Evolutionary conservation across 2,888 invertebrate genomes (phyloP).

Genomic region (Xylota segnis): DNA sequence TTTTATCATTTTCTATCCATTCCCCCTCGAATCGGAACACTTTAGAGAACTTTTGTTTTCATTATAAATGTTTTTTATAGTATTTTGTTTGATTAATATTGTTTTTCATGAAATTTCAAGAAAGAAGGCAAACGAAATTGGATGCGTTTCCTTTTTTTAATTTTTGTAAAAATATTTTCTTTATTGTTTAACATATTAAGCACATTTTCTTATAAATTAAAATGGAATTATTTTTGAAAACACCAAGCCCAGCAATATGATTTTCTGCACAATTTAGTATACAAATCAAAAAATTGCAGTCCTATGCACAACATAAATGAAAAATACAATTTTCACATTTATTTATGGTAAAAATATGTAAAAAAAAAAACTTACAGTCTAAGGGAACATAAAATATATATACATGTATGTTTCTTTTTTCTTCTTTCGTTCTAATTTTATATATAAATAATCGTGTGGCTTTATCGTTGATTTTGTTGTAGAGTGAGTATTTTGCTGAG

Average conservation of each 20-base stretch:
- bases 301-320: constrained; percentile 49
- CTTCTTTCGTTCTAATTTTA: constrained; percentile 76
- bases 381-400: constrained; percentile 76
- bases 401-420: constrained; percentile 75
- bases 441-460: constrained; percentile 80
- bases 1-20: constrained; percentile 8
- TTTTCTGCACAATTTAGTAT: constrained; percentile 43
- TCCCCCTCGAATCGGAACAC: constrained; percentile 44
- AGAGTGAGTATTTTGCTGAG: constrained; percentile 78
- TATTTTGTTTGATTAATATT: constrained; percentile 22
- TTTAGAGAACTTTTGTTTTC: constrained; percentile 1
- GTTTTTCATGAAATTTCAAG: constrained; percentile 24
- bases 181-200: no score
- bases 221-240: constrained; percentile 23
- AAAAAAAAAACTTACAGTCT: constrained; percentile 59
- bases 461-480: constrained; percentile 81
- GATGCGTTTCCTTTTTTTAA: constrained; percentile 22
- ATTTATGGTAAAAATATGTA: constrained; percentile 13
- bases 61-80: background rate
- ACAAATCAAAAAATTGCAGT: constrained; percentile 57
- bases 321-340: constrained; percentile 36
- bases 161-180: constrained; percentile 6
- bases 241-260: constrained; percentile 40
- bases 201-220: constrained; percentile 38
- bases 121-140: constrained; percentile 52